These are phyloP conservation scores for Tipula vernalis DNA, from an alignment of 2,888 invertebrate species.

Conservation along the genomic window DNA sequence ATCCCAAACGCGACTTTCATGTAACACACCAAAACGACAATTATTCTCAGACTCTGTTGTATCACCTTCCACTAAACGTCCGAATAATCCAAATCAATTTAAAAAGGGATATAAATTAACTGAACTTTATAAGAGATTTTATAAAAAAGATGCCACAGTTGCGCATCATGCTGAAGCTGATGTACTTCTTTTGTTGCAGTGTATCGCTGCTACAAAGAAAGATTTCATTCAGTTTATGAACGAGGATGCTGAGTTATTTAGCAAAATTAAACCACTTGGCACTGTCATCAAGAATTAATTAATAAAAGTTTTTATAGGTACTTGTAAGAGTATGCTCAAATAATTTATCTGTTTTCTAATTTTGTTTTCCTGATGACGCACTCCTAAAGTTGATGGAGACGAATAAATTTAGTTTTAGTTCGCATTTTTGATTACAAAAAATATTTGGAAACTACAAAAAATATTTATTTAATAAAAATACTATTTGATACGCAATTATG, in stretches of 20 bases:
- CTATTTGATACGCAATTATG: too few species aligned
- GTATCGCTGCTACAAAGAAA: background rate
- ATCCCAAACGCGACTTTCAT: background rate
- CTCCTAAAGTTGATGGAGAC: too few species aligned
- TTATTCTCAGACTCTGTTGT: background rate
- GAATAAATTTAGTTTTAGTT: too few species aligned
- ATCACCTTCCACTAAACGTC: background rate
- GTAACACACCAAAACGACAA: background rate
- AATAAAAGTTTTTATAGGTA: background rate
- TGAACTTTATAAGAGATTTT: constrained; percentile 42
- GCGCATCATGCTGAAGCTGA: constrained; percentile 59
- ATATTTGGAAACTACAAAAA: too few species aligned
- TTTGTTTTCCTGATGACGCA: too few species aligned
- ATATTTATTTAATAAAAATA: too few species aligned
- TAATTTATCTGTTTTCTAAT: too few species aligned
- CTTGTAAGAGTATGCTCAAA: too few species aligned
- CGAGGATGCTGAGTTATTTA: background rate
- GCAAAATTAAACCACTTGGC: background rate
- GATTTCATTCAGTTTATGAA: background rate
- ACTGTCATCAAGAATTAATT: background rate
- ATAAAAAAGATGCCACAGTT: constrained; percentile 35
- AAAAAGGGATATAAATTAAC: constrained; percentile 39
- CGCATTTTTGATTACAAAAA: too few species aligned
- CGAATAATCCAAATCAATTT: constrained; percentile 15
- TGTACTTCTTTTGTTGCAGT: constrained; percentile 40